Conservation (phyloP, 2,797 vertebrate species). For the Onychomys torridus region DNA sequence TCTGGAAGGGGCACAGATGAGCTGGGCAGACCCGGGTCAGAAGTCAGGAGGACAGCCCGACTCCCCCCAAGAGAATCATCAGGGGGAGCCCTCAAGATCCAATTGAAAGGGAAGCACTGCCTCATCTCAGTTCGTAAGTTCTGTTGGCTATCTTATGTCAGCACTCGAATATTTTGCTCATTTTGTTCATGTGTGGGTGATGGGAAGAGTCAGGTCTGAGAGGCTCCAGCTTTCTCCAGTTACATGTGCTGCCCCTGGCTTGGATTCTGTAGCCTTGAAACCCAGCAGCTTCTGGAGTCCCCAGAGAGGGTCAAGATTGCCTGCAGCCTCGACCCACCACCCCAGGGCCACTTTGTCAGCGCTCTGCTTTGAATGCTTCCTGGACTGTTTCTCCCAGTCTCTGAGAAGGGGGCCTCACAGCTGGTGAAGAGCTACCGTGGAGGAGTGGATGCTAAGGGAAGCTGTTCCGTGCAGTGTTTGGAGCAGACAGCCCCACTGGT, state of each 20-base stretch:
- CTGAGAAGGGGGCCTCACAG: not conserved
- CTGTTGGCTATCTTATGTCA: accelerated
- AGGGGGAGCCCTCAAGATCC: accelerated
- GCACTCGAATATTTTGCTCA: not conserved
- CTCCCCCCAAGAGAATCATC: accelerated
- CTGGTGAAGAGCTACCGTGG: not conserved
- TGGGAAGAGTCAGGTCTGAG: not conserved
- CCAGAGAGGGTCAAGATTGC: accelerated
- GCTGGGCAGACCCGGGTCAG: accelerated
- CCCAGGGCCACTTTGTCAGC: not conserved
- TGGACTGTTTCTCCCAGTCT: not conserved
- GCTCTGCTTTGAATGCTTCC: no score
- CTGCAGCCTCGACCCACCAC: not conserved
- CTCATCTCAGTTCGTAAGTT: not conserved
- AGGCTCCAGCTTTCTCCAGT: not conserved
- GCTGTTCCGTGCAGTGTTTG: accelerated
- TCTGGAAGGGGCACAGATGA: accelerated
- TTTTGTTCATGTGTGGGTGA: not conserved
- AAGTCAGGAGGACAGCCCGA: accelerated
- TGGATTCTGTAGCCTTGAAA: not conserved
- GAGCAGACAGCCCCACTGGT: not conserved
- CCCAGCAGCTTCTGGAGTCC: not conserved
- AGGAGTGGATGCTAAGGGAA: not conserved
- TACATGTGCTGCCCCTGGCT: not conserved
- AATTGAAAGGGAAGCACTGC: not conserved